These are phyloP conservation scores for Sarcophaga bullata DNA, from an alignment of 1,140 invertebrate species.

Conservation along the genomic window DNA sequence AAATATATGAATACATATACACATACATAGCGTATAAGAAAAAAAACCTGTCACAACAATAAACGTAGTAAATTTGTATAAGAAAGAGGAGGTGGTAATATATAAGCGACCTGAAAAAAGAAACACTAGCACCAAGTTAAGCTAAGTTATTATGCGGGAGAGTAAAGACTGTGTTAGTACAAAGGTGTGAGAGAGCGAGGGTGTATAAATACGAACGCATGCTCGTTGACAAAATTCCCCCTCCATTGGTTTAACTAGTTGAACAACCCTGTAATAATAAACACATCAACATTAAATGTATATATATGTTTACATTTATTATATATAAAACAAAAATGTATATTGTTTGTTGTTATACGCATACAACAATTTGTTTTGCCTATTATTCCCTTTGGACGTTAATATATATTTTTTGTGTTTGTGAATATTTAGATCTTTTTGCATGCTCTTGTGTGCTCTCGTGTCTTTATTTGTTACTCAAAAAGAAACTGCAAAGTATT, in stretches of 20 bases:
- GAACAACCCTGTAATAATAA: not conserved
- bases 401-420: not conserved
- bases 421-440: too few species aligned
- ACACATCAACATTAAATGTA: not conserved
- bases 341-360: not conserved
- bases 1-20: not conserved
- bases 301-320: not conserved
- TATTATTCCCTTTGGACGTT: not conserved
- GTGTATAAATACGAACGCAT: not conserved
- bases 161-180: not conserved
- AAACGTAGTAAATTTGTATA: conserved; percentile 15
- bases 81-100: not conserved
- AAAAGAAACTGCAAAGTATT: too few species aligned
- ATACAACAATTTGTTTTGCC: not conserved
- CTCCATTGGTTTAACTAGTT: not conserved
- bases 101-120: conserved; percentile 1
- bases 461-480: too few species aligned
- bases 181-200: not conserved
- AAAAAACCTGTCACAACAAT: conserved; percentile 37
- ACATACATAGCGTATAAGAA: not conserved
- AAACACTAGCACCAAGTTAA: not conserved
- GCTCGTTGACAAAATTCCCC: not conserved
- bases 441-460: too few species aligned
- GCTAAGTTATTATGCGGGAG: not conserved
- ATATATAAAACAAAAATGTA: not conserved